Base-by-base conservation (phyloP, 2,888 invertebrate genomes). In the Ennomos quercinarius region DNA sequence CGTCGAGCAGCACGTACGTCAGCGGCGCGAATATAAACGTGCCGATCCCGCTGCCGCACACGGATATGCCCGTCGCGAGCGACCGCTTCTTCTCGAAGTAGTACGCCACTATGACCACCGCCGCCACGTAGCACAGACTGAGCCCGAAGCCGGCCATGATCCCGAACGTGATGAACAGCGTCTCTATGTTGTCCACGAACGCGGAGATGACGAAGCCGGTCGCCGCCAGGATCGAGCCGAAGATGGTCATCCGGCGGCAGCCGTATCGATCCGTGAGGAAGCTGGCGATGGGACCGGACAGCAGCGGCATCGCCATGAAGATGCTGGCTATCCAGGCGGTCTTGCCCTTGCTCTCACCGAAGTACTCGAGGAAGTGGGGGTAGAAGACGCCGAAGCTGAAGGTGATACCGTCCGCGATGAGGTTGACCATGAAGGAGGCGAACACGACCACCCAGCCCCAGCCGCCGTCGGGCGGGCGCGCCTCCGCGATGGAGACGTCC, bases 381-480 rank as follows among this genome's bases (percentile, higher is more conserved):
- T 95, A 98, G 75, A 98, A 95, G 5, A 98, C 96, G 55, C 98
- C 98, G 84, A 98, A 98, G 66, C 97, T 97, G 89, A 98, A 98
- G 0, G 97, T 97, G 68, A 98, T 95, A 2, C 98, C 98, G 83
- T 98, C 98, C 41, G 97, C 97, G 73, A 98, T 97, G 64, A 98
- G 93, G 82, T 98, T 98, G 65, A 98, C 96, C 89, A 98, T 94
- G 83, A 98, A 98, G 0, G 97, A 96, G 27, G 97, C 97, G 62
- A 96, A 95, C 0, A 98, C 98, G 50, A 98, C 95, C 36, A 98
- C 96, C 98, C 98, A 98, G 6, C 98, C 98, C 96, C 96, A 98
- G 10, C 98, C 98, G 9, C 97, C 98, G 83, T 98, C 98, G 1
- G 97, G 97, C 0, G 96, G 95, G 13, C 95, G 89, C 0, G 95